Evolutionary conservation across 2,888 invertebrate species (phyloP), one percentile per base, ranked within the genome.

Genomic region (Onchidella celtica): DNA sequence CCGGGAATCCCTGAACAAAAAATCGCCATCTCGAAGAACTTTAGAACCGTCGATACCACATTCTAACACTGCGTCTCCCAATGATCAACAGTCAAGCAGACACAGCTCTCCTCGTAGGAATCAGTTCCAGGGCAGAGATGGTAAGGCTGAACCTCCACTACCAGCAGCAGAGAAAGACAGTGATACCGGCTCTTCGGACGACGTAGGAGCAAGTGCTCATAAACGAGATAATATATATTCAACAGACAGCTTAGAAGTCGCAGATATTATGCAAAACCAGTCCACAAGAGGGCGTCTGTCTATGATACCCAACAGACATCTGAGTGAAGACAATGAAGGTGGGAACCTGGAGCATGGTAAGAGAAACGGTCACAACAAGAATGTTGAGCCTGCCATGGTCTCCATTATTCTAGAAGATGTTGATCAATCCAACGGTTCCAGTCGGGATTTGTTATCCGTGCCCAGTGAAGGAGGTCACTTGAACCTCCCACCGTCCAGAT

Each of bases 231-330:
- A 63, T n/a, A 63, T 61, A 4, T 21, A 32, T 38, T 87, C 86
- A 14, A 84, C 72, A 36, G 86, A 88, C 73, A 90, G 89, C 78
- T 21, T 89, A 6, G 90, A 90, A 81, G 86, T 89, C n/a, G 89
- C 86, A 34, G 88, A 89, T 80, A 90, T 90, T 32, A 81, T 89
- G 83, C 78, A 84, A 36, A 70, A 73, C 32, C 75, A 76, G 21
- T 36, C n/a, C 21, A 47, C 34, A 32, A 63, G 11, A 57, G 21
- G 6, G 14, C 24, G 27, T 27, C 47, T 14, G 11, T 4, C 1
- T 11, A 65, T 27, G 3, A 3, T 6, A 24, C 6, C 38, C 34
- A 63, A 36, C 24, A 24, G 4, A 6, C 27, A 21, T 3, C 27
- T 6, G 17, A 36, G 24, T 14, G 17, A 55, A 11, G 27, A 47